Percentiles rank a stretch among this genome's conserved stretches.
Conservation (phyloP, 2,113 vertebrate genomes). For the Lepus europaeus region DNA sequence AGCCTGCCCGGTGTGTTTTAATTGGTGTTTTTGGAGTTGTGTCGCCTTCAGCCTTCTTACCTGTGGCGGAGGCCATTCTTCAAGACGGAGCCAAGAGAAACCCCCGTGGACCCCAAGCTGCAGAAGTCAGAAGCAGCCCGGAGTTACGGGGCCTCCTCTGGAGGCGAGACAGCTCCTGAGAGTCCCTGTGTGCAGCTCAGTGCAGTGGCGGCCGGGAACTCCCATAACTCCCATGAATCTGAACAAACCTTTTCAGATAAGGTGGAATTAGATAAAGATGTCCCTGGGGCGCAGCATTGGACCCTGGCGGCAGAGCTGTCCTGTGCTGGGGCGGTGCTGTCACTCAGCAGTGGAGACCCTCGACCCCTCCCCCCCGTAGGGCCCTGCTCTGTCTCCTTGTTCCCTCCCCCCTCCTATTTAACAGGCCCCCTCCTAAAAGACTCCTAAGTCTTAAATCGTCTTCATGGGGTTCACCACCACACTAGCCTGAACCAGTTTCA, state of each 20-base stretch:
- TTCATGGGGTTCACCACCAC: too few species aligned
- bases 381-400: too few species aligned
- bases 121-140: neutral
- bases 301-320: neutral
- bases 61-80: neutral
- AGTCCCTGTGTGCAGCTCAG: neutral
- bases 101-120: neutral
- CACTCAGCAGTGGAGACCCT: too few species aligned
- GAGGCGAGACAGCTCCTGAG: neutral
- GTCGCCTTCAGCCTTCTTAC: neutral
- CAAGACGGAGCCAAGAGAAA: neutral
- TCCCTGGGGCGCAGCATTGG: neutral
- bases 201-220: neutral
- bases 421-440: too few species aligned
- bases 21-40: neutral
- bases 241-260: slow-evolving; percentile 17
- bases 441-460: too few species aligned
- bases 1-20: neutral
- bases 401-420: too few species aligned
- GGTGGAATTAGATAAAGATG: neutral
- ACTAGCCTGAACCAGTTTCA: too few species aligned
- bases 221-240: neutral
- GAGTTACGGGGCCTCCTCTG: neutral
- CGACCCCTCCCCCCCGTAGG: too few species aligned
- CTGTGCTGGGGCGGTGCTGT: neutral